These are phyloP conservation scores for Gastrophysa polygoni DNA, from an alignment of 2,888 invertebrate species.

Conservation along the genomic window DNA sequence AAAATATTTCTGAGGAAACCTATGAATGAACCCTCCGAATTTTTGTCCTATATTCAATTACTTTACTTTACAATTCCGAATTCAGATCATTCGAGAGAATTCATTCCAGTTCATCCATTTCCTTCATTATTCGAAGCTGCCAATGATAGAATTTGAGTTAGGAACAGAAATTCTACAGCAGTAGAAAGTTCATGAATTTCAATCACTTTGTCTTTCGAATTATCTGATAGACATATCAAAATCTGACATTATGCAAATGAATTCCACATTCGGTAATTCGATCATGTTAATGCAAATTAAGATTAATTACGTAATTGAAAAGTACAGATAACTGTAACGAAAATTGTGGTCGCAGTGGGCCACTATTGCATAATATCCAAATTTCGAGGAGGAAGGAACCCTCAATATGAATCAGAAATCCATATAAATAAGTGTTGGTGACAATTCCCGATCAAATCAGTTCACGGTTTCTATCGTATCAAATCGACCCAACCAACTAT, in stretches of 20 bases:
- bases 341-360: background rate
- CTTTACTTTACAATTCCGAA: too few relatives aligned
- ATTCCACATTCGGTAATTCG: background rate
- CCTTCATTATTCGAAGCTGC: too few relatives aligned
- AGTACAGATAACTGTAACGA: background rate
- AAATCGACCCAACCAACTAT: background rate
- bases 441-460: slow-evolving; percentile 4
- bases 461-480: slow-evolving; percentile 1
- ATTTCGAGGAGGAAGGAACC: background rate
- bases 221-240: background rate
- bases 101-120: too few relatives aligned
- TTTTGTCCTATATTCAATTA: too few relatives aligned
- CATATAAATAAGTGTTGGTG: background rate
- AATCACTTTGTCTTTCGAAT: too few relatives aligned
- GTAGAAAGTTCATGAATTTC: too few relatives aligned
- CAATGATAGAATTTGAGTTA: too few relatives aligned
- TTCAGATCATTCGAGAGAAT: too few relatives aligned
- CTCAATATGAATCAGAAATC: background rate
- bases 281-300: background rate
- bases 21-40: too few relatives aligned
- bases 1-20: too few relatives aligned
- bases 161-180: too few relatives aligned
- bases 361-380: background rate
- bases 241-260: background rate
- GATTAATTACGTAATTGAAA: background rate